phyloP scores from a whole-genome alignment of 2,888 invertebrate genomes.

The Cartodere bifasciata region DNA sequence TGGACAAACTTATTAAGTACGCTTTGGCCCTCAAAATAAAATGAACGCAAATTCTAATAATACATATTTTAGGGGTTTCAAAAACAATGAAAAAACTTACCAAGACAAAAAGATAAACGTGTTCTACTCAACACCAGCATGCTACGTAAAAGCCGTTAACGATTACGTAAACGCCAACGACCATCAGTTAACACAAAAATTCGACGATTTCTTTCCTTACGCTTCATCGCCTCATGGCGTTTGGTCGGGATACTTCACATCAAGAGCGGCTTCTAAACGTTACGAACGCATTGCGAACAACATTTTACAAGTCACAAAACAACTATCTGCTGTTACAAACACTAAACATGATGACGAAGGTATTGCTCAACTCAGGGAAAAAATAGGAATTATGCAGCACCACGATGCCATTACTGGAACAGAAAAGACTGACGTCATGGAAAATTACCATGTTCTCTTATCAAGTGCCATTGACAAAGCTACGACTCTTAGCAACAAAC shows the following conservation, averaged over 20 bases:
- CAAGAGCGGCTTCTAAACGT: constrained; percentile 66
- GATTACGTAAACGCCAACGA: constrained; percentile 38
- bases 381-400: too few relatives aligned
- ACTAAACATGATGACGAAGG: constrained; percentile 1
- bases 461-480: too few relatives aligned
- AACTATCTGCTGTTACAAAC: not conserved
- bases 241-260: constrained; percentile 88
- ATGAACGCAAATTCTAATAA: too few relatives aligned
- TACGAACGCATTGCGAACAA: constrained; percentile 63
- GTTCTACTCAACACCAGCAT: constrained; percentile 74
- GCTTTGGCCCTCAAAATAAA: too few relatives aligned
- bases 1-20: constrained; percentile 34
- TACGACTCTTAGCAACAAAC: too few relatives aligned
- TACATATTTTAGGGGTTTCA: constrained; percentile 22
- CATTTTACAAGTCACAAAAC: constrained; percentile 34
- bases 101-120: constrained; percentile 54
- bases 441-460: too few relatives aligned
- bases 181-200: constrained; percentile 54
- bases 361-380: not conserved
- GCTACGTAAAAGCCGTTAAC: constrained; percentile 66
- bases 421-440: too few relatives aligned
- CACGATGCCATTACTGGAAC: too few relatives aligned
- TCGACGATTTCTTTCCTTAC: constrained; percentile 85
- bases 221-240: constrained; percentile 69
- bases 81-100: constrained; percentile 32